These are phyloP conservation scores for Metopia argyrocephala DNA, from an alignment of 2,888 invertebrate species.

Conservation along the genomic window DNA sequence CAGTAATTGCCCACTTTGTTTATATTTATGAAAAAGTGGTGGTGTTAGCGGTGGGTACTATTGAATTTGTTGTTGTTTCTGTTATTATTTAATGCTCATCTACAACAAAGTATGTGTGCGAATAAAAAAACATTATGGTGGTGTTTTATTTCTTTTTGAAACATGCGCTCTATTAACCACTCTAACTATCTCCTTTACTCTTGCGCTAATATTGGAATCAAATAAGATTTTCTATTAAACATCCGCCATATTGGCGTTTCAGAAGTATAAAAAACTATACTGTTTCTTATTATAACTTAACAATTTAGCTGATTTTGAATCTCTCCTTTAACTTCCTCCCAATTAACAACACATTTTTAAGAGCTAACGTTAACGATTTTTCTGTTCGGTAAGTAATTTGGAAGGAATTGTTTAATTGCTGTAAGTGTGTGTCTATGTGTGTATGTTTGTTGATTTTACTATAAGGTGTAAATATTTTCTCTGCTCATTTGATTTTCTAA, in stretches of 20 bases:
- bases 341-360: no score
- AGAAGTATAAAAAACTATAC: slow-evolving; percentile 20
- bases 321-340: no score
- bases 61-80: slow-evolving; percentile 29
- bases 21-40: slow-evolving; percentile 50
- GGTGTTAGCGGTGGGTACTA: slow-evolving; percentile 46
- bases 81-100: not conserved
- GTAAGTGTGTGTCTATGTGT: not conserved
- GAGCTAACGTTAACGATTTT: no score
- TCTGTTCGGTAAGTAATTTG: not conserved
- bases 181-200: slow-evolving; percentile 59
- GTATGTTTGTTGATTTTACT: not conserved
- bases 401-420: not conserved
- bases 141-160: slow-evolving; percentile 11
- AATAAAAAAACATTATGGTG: no score
- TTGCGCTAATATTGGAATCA: not conserved
- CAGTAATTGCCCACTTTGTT: slow-evolving; percentile 64
- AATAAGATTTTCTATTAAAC: slow-evolving; percentile 21
- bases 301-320: slow-evolving; percentile 8
- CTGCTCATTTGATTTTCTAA: slow-evolving; percentile 50
- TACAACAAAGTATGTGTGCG: slow-evolving; percentile 1
- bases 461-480: slow-evolving; percentile 42
- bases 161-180: slow-evolving; percentile 9
- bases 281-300: not conserved
- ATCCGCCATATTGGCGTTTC: slow-evolving; percentile 60